Conservation (phyloP, 2,113 vertebrate genomes). For the Passer montanus region DNA sequence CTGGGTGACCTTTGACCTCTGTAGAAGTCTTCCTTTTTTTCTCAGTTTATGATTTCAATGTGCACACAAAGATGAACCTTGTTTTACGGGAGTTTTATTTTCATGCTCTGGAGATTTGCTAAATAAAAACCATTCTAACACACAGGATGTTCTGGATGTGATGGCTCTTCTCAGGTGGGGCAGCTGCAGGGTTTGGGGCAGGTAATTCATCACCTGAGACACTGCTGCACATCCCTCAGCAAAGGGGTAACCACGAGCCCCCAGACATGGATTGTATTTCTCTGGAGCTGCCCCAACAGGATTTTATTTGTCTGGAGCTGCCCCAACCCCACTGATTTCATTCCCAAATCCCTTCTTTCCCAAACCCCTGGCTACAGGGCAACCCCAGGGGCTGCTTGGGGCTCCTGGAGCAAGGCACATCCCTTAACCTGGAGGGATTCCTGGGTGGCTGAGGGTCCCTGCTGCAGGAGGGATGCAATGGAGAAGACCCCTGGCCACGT, state of each 20-base stretch:
- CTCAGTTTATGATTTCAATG: constrained; percentile 23
- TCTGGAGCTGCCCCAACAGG: background rate
- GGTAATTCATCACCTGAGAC: background rate
- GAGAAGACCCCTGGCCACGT: background rate
- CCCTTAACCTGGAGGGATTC: background rate
- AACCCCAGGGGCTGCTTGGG: background rate
- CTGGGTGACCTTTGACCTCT: constrained; percentile 78
- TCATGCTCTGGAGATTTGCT: constrained; percentile 72
- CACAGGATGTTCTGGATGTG: background rate
- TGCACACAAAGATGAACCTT: constrained; percentile 22
- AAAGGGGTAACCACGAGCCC: background rate
- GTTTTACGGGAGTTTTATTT: constrained; percentile 64
- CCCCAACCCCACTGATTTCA: background rate
- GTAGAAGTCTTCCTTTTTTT: constrained; percentile 82
- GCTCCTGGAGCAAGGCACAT: background rate
- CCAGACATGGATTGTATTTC: background rate
- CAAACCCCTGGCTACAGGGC: rapidly evolving
- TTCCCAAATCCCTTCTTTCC: background rate
- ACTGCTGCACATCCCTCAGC: background rate
- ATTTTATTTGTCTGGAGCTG: background rate
- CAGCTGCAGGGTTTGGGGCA: rapidly evolving
- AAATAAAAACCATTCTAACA: constrained; percentile 44
- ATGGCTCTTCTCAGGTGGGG: background rate
- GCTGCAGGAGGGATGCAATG: background rate
- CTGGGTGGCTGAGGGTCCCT: background rate